Conservation (phyloP, 2,797 vertebrate genomes). For the Poecile montanus region DNA sequence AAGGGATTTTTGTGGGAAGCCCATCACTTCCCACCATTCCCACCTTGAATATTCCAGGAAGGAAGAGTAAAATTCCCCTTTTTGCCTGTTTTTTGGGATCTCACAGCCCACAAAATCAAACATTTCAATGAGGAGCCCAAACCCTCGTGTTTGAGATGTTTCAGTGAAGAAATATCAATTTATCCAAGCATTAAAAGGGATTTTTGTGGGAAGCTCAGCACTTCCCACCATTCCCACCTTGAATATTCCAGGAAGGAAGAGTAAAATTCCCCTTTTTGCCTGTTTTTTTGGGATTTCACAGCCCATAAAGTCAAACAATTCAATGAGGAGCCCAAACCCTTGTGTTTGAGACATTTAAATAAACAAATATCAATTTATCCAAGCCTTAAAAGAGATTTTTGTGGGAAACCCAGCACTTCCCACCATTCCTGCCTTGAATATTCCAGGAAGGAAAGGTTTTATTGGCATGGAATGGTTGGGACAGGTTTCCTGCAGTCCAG, state of each 20-base stretch:
- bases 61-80: too few species aligned
- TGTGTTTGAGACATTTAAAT: not conserved
- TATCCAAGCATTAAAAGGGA: not conserved
- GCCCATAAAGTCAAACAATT: not conserved
- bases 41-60: too few species aligned
- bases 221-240: not conserved
- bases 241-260: not conserved
- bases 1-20: too few species aligned
- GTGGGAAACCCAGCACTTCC: too few species aligned
- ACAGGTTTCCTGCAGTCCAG: not conserved
- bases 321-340: not conserved
- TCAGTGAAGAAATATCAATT: not conserved
- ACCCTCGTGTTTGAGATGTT: not conserved
- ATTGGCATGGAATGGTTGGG: not conserved
- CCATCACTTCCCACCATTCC: too few species aligned
- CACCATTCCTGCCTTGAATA: not conserved
- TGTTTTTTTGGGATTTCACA: not conserved
- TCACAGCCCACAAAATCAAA: not conserved
- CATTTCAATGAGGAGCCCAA: not conserved
- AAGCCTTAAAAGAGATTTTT: not conserved
- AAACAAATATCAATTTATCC: not conserved
- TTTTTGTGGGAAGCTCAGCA: not conserved
- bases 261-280: not conserved
- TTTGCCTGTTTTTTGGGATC: too few species aligned
- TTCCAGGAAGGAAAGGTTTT: not conserved